Evolutionary conservation across 2,113 vertebrate genomes (phyloP), one percentile per base, ranked within the genome.

Genomic region (Vanacampus margaritifer): DNA sequence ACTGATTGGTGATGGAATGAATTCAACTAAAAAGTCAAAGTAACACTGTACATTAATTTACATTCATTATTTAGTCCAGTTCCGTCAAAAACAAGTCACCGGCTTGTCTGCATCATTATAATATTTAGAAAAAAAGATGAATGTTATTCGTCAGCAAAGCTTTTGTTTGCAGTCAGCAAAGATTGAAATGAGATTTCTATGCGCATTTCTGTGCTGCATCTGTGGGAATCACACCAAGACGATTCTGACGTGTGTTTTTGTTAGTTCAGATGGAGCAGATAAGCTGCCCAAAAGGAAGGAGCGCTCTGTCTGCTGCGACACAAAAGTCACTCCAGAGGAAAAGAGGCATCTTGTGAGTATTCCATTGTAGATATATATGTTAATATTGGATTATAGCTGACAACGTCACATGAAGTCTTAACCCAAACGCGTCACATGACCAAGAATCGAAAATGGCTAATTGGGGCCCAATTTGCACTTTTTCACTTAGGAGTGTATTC

Each of bases 321-420:
- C 88, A 86, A 23, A 92, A 90, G 62, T 79, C 87, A 0, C 75
- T 92, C 71, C 84, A 91, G 75, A 88, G 90, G 68, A 93, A 88
- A 72, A 90, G 81, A 65, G 72, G 67, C 39, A 26, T 68, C 13
- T 84, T 85, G 92, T 93, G 83, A 92, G 91, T 77, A 70, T 67
- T 43, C 13, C 3, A 21, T 23, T 23, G 24, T 48, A 1, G 39
- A 68, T 17, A 3, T 45, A 11, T 39, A 3, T 26, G 23, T 26
- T 14, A 26, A 13, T 14, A 53, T 53, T 53, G 9, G 11, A 2
- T 11, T 23, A 23, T 46, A 46, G 17, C 9, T 5, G 16, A 51
- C 10, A 51, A 51, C 48, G 3, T 21, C 21, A 50, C 46, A 6
- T n/a, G 46, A 50, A 19, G 46, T 2, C 6, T 50, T 50, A 21